Percentiles rank a stretch among this genome's conserved stretches.
Evolutionary conservation across 2,888 invertebrate genomes (phyloP).

Genomic region (Scotopteryx bipunctaria): DNA sequence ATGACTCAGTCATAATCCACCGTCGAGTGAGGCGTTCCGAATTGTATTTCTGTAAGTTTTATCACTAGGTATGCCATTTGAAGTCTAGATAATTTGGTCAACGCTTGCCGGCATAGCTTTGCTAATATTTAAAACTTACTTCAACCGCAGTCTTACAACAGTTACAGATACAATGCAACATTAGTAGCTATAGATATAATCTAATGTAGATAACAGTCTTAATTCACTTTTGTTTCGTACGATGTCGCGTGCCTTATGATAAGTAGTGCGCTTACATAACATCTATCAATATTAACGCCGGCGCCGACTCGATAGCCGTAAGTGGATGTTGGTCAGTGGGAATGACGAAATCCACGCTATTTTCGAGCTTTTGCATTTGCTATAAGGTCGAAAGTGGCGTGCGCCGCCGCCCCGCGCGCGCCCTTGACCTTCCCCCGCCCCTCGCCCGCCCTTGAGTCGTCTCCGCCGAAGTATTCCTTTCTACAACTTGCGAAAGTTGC

Average conservation of each 20-base stretch:
- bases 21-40: no score
- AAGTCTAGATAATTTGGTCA: no score
- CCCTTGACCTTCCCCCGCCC: background rate
- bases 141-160: no score
- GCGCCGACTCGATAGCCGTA: background rate
- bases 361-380: background rate
- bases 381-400: background rate
- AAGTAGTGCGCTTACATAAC: conserved; percentile 5
- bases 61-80: no score
- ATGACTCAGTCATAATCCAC: no score
- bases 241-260: background rate
- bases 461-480: no score
- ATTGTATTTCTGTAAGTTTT: no score
- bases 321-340: background rate
- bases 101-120: no score
- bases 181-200: no score
- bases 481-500: background rate
- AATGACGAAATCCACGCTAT: background rate
- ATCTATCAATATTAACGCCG: background rate
- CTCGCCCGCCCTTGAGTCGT: background rate
- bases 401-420: background rate
- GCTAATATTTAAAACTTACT: no score
- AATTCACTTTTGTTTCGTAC: background rate
- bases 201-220: no score
- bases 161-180: no score